These are phyloP conservation scores for Limnephilus lunatus DNA, from an alignment of 2,888 invertebrate species.

Conservation along the genomic window DNA sequence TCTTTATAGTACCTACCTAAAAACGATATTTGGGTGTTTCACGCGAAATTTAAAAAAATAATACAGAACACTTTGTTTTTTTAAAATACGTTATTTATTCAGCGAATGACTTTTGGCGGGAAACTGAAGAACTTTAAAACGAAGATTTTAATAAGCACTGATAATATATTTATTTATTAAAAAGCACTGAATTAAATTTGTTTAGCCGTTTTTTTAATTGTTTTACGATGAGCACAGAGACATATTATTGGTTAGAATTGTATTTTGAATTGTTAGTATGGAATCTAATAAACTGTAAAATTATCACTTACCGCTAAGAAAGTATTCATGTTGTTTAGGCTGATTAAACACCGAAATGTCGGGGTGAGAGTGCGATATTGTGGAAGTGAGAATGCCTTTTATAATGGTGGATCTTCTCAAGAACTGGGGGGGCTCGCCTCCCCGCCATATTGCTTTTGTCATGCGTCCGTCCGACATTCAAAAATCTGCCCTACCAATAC, in stretches of 20 bases:
- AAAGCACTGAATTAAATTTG: background rate
- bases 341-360: conserved; percentile 63
- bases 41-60: background rate
- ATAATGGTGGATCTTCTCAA: conserved; percentile 62
- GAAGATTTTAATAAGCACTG: background rate
- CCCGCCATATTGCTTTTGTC: conserved; percentile 38
- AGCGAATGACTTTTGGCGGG: background rate
- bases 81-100: too few relatives aligned
- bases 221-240: background rate
- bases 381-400: conserved; percentile 58
- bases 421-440: conserved; percentile 50
- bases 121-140: background rate
- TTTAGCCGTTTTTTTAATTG: background rate
- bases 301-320: conserved; percentile 65
- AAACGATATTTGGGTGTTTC: background rate
- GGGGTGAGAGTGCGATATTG: conserved; percentile 65
- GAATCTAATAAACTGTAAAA: conserved; percentile 17
- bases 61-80: background rate
- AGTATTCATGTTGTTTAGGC: conserved; percentile 64
- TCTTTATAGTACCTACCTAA: background rate
- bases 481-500: conserved; percentile 37
- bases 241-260: background rate
- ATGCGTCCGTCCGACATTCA: conserved; percentile 43
- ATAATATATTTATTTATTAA: background rate
- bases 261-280: conserved; percentile 25